Evolutionary conservation across 2,888 invertebrate species (phyloP), one percentile per base, ranked within the genome.

Genomic region (Drosophila hawaiiensis): DNA sequence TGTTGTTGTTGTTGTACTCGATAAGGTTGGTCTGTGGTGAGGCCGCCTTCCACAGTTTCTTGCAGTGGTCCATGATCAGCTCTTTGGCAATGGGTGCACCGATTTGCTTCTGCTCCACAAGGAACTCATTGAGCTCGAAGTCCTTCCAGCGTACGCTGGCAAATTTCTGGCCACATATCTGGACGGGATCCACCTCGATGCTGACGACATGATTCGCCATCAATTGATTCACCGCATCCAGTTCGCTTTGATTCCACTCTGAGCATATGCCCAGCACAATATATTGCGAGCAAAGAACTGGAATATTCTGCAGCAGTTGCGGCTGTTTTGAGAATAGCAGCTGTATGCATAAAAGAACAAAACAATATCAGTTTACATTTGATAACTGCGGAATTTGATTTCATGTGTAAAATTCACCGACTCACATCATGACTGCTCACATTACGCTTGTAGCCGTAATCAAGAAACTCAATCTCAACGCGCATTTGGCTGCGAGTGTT

Each of bases 401-500:
- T 35, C 35, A 14, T 10, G 3, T 33, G 31, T 33, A 14, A 22
- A 31, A 39, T 16, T 22, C 25, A 12, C 9, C 10, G 35, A 86
- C 96, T 90, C 82, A 93, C 93, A 83, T 93, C 92, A 73, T 94
- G 94, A 61, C 95, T 91, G 25, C 95, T 94, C 67, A 97, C 94
- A 19, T 94, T 93, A 3, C 94, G 94, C 1, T 94, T 94, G 86
- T 95, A 95, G n/a, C 96, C 96, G 88, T 95, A 96, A 92, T 96
- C 96, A 91, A 96, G 94, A 85, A 95, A 96, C 10, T 95, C 92
- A 9, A 96, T 95, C 16, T 95, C 92, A 3, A 96, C 96, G 78
- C 95, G 94, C 58, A 96, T 94, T 63, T 94, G 92, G 28, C 95
- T 95, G 35, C 71, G 61, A 55, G 47, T 67, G 50, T 29, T 66